Base-by-base conservation (phyloP, 2,113 vertebrate genomes). In the Corynorhinus townsendii region DNA sequence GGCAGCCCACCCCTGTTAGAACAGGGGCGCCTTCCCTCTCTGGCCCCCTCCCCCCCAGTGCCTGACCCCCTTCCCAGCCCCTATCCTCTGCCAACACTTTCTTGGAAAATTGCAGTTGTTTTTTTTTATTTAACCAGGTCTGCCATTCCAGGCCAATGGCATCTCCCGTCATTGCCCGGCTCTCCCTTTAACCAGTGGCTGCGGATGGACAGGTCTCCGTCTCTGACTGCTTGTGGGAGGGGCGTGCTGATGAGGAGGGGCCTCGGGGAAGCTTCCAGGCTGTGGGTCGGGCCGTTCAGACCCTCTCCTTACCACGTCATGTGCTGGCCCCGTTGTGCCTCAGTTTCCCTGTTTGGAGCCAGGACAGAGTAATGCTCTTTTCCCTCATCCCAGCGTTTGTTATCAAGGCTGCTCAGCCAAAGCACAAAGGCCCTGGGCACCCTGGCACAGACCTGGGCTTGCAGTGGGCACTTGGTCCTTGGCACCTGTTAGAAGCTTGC, bases 181-280 rank as follows among this genome's bases (percentile, higher is more conserved):
- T 93, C 86, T 96, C 66, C 97, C 86, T 95, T 81, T 89, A 43
- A 94, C 94, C 62, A n/a, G 84, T 47, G 0, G 1, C 76, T 85
- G 85, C 94, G 87, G 38, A 24, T 0, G 91, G 84, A 76, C 93
- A 16, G 66, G 77, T 35, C 90, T 93, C 76, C 0, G 22, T 52
- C 81, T 96, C 95, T 66, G 77, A 3, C 4, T 52, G 80, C 40
- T 43, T 10, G 69, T 28, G 68, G 43, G 82, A 77, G 64, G 95
- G 81, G 93, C 73, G 81, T 8, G 52, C 77, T 43, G 30, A 73
- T 0, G 38, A 84, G 90, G 76, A 45, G 0, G 1, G 66, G 26
- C 20, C 91, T 49, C 14, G 54, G 0, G 5, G 6, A 4, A 15
- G 47, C 81, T 0, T 19, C 49, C 6, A 84, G 35, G 22, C 77